phyloP scores from a whole-genome alignment of 2,113 vertebrate genomes.

The Indri indri region DNA sequence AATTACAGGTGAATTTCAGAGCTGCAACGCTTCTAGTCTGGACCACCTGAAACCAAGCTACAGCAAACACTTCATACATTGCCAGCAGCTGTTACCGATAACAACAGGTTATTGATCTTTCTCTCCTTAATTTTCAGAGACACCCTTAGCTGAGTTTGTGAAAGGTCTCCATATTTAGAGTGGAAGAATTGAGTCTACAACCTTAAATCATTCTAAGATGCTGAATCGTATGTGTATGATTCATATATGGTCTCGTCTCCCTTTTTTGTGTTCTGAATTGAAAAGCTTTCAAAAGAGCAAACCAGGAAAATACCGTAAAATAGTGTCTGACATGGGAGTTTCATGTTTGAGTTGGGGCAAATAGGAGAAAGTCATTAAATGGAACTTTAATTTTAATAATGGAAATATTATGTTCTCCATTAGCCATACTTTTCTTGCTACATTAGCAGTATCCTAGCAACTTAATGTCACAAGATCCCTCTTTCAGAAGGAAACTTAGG shows the following conservation, averaged over 20 bases:
- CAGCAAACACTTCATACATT: neutral
- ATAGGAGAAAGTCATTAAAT: neutral
- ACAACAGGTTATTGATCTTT: neutral
- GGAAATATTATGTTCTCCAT: neutral
- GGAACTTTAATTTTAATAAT: neutral
- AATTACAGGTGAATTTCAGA: neutral
- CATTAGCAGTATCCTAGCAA: neutral
- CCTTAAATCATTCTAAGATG: neutral
- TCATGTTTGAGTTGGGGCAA: neutral
- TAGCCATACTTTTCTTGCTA: neutral
- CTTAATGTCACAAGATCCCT: neutral
- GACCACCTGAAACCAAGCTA: neutral
- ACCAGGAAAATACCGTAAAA: neutral
- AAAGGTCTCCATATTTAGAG: rapidly evolving
- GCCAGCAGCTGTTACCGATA: neutral
- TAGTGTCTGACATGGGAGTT: neutral
- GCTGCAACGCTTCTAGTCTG: neutral
- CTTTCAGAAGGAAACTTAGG: neutral
- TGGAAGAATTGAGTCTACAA: neutral
- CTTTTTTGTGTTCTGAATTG: neutral
- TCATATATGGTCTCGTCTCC: neutral
- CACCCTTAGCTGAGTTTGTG: neutral
- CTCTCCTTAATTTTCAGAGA: neutral
- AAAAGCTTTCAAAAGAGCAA: rapidly evolving
- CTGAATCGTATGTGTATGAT: neutral